Evolutionary conservation across 2,888 invertebrate genomes (phyloP).

Genomic region (Trachelus tabidus): DNA sequence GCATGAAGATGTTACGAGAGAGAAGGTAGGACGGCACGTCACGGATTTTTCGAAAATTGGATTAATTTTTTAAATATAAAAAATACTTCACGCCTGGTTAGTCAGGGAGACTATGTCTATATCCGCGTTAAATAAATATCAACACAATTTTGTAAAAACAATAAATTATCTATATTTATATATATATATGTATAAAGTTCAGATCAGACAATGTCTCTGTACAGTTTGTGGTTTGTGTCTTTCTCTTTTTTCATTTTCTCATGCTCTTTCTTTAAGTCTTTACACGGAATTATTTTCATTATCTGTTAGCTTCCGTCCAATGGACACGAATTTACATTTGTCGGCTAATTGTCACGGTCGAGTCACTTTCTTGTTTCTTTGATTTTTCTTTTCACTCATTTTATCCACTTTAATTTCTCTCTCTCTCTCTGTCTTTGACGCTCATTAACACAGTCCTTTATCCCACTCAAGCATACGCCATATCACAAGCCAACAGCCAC

Average conservation of each 20-base stretch:
- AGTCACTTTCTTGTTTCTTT: no score
- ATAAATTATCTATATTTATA: slow-evolving; percentile 63
- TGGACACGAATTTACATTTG: no score
- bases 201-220: slow-evolving; percentile 60
- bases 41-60: slow-evolving; percentile 24
- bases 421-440: slow-evolving; percentile 34
- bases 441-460: slow-evolving; percentile 34
- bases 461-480: slow-evolving; percentile 12
- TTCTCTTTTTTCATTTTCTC: background rate
- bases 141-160: slow-evolving; percentile 57
- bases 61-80: slow-evolving; percentile 5
- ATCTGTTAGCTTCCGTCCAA: no score
- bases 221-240: slow-evolving; percentile 42
- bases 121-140: slow-evolving; percentile 40
- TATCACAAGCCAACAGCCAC: no score
- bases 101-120: no score
- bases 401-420: slow-evolving; percentile 17
- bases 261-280: background rate
- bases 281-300: no score
- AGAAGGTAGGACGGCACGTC: slow-evolving; percentile 48
- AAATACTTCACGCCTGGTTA: no score
- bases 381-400: slow-evolving; percentile 15
- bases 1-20: no score
- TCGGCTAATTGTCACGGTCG: no score
- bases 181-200: slow-evolving; percentile 49